Evolutionary conservation across 2,113 vertebrate genomes (phyloP), one percentile per base, ranked within the genome.

Genomic region (Terrapene triunguis): DNA sequence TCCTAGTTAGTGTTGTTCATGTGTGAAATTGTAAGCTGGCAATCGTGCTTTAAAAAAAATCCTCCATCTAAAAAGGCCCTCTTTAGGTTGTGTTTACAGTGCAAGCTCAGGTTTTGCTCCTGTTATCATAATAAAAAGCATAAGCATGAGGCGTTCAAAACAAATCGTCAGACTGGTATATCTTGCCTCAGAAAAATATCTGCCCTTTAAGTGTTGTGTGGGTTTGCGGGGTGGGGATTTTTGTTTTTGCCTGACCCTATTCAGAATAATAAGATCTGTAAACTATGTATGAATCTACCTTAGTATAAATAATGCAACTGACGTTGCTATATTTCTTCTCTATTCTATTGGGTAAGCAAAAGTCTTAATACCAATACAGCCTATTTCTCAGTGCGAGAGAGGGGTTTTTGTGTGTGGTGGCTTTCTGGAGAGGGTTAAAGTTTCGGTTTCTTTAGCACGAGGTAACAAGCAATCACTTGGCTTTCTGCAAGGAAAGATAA

Each of bases 401-500:
- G 12, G 57, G 57, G 5, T 13, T 59, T 59, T 13, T 57, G 57
- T 25, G 10, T 29, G 27, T 10, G 65, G 1, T 35, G 82, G 55
- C 2, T 19, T 38, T 76, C 84, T 84, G 47, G 17, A 65, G 42
- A 19, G 19, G 29, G 16, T 38, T 35, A 59, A 90, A 89, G 88
- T 91, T 82, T 87, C 24, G 4, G 19, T 94, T 96, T 84, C 85
- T 92, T 62, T 62, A 93, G 84, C 53, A 44, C 81, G 79, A 83
- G 44, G 38, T 83, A 96, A 88, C 27, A 80, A n/a, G 89, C 32
- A 96, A 72, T 76, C 91, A 42, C 86, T 94, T 32, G 90, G 81
- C 94, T 97, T 96, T 91, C 82, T 96, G 90, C 48, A 84, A 89
- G 59, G 84, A 91, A 87, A 78, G 79, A 95, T 80, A 84, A 91